phyloP scores from a whole-genome alignment of 2,113 vertebrate genomes.

The Riparia riparia region DNA sequence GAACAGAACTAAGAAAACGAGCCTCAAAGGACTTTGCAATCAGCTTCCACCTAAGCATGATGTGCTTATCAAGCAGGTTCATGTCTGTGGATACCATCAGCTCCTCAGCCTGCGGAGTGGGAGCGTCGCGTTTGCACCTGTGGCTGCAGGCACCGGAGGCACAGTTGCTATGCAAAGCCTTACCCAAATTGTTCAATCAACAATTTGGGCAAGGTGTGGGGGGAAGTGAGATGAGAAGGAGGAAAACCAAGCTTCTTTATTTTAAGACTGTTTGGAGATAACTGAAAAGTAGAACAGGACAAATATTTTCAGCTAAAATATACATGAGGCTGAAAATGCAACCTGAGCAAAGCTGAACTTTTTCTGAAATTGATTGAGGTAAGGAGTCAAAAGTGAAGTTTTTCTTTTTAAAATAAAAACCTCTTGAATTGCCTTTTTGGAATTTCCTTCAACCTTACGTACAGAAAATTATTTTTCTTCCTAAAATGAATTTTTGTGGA shows the following conservation, averaged over 20 bases:
- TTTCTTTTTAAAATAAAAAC: background rate
- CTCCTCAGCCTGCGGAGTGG: background rate
- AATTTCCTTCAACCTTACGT: background rate
- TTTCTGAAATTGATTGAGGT: background rate
- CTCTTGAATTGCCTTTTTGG: background rate
- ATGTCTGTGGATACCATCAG: background rate
- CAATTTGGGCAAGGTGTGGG: background rate
- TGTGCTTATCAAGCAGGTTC: background rate
- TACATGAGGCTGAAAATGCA: background rate
- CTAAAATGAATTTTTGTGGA: background rate
- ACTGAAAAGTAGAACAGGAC: background rate
- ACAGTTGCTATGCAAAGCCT: background rate
- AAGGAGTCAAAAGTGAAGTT: background rate
- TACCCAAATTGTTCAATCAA: background rate
- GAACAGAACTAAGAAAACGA: background rate
- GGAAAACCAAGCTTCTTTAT: background rate
- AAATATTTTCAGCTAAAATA: background rate
- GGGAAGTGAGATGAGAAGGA: background rate
- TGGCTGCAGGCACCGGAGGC: background rate
- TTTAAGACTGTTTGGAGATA: background rate
- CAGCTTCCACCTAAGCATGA: background rate
- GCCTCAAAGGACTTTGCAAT: background rate
- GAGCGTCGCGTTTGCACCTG: background rate
- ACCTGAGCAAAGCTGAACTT: background rate
- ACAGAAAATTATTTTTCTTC: background rate